Evolutionary conservation across 1,140 invertebrate species (phyloP), one percentile per base, ranked within the genome.

Genomic region (Lepidostoma basale): DNA sequence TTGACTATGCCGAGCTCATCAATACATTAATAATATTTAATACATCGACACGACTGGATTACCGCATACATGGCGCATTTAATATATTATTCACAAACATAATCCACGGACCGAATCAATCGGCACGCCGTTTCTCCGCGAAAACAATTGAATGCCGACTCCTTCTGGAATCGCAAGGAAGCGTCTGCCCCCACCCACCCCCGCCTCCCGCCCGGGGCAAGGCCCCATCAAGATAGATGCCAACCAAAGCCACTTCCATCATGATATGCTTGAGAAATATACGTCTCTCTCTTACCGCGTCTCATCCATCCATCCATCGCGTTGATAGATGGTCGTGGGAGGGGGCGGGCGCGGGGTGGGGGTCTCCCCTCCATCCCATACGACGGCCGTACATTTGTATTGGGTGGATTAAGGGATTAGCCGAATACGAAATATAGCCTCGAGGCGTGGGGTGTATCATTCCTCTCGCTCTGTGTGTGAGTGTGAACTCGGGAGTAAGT

Each of bases 381-480:
- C 49, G 49, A 54, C 49, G 23, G 49, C 49, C 33, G 56, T 59
- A 59, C 56, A 59, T 59, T 59, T 59, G 56, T 59, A 59, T 59
- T 42, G 56, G 56, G 33, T 40, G 56, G 56, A 39, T 59, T 59
- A 59, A 40, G 33, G 56, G 56, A 59, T 59, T 59, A 59, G 56
- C 36, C 56, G 56, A 59, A 59, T 59, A 42, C 56, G 56, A 59
- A 59, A 59, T 59, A 42, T 59, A 59, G 33, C 49, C 49, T 28
- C 26, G 26, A 30, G 56, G 56, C 56, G 56, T 54, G 56, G 18
- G 33, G 56, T 22, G 33, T 59, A 40, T 59, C 30, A 59, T 59
- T 59, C 14, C 56, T 40, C 22, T 23, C 33, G 14, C 9, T 22
- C 16, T 9, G 12, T 59, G 56, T 59, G 18, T 30, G 49, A 23